Conservation (phyloP, 1,140 invertebrate genomes). For the Wasmannia auropunctata region DNA sequence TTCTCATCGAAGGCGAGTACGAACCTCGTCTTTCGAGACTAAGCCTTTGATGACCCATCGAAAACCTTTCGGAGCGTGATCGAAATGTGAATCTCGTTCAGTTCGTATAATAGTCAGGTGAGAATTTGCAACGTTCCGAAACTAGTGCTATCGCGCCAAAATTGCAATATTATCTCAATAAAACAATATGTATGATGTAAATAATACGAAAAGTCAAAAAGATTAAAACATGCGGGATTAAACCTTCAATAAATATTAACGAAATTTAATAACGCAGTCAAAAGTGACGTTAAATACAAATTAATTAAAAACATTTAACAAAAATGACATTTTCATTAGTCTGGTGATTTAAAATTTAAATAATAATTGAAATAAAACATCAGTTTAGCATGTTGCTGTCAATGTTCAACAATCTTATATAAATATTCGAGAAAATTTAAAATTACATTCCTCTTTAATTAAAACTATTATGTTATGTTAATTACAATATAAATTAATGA, state of each 20-base stretch:
- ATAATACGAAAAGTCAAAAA: slow-evolving; percentile 16
- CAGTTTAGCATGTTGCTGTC: background rate
- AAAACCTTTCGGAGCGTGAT: slow-evolving; percentile 72
- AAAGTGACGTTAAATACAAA: background rate
- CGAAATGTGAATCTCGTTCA: slow-evolving; percentile 59
- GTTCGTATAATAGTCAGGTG: background rate
- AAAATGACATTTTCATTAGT: background rate
- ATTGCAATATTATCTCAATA: slow-evolving; percentile 24
- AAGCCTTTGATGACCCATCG: slow-evolving; percentile 73
- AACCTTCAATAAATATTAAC: slow-evolving; percentile 44
- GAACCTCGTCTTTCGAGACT: slow-evolving; percentile 58
- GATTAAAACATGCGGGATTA: background rate
- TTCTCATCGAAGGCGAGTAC: slow-evolving; percentile 63
- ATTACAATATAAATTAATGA: background rate
- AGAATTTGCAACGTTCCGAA: background rate
- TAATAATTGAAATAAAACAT: background rate
- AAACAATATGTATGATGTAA: slow-evolving; percentile 24
- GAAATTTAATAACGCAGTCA: slow-evolving; percentile 15
- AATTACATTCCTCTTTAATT: background rate
- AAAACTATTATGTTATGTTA: background rate
- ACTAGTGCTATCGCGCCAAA: background rate
- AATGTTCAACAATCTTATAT: background rate
- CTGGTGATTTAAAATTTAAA: background rate
- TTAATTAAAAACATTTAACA: slow-evolving; percentile 26
- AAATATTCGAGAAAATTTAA: background rate